These are phyloP conservation scores for Drosophila anomalata DNA, from an alignment of 2,888 invertebrate species.

Conservation along the genomic window DNA sequence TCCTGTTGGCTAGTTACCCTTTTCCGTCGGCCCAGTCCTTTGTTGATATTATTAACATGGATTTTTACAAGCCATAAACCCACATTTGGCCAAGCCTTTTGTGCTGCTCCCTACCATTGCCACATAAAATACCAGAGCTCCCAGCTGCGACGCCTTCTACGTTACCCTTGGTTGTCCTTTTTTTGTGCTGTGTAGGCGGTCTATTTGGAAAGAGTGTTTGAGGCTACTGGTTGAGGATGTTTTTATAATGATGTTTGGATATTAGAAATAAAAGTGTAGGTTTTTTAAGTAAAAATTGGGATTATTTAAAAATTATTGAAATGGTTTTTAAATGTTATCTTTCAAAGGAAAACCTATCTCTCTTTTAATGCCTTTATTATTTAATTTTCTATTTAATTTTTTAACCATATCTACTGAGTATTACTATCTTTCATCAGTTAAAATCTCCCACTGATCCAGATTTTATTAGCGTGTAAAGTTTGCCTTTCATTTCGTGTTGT, in stretches of 20 bases:
- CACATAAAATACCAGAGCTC: conserved; percentile 61
- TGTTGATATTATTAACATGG: conserved; percentile 78
- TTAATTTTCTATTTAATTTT: not conserved
- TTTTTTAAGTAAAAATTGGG: too few relatives aligned
- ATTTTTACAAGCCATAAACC: conserved; percentile 79
- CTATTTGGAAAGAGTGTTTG: not conserved
- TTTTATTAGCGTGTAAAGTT: conserved; percentile 76
- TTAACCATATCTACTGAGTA: not conserved
- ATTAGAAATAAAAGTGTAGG: too few relatives aligned
- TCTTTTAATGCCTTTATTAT: not conserved
- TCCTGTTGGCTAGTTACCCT: conserved; percentile 62
- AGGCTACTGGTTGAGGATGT: not conserved
- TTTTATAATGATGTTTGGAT: not conserved
- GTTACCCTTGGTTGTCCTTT: conserved; percentile 4
- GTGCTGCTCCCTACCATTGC: conserved; percentile 48
- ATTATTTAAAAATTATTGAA: too few relatives aligned
- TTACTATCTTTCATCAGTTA: conserved; percentile 10
- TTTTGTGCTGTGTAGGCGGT: conserved; percentile 3
- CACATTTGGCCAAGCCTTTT: conserved; percentile 75
- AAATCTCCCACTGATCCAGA: conserved; percentile 21
- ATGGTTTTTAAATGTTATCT: too few relatives aligned
- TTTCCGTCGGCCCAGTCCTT: conserved; percentile 50
- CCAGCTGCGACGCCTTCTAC: conserved; percentile 54
- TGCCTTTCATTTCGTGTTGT: conserved; percentile 64
- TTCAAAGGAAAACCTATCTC: too few relatives aligned